Percentiles rank a stretch among this genome's conserved stretches.
Conservation (phyloP, 2,797 vertebrate genomes). For the Petrocephalus schoutedeni region DNA sequence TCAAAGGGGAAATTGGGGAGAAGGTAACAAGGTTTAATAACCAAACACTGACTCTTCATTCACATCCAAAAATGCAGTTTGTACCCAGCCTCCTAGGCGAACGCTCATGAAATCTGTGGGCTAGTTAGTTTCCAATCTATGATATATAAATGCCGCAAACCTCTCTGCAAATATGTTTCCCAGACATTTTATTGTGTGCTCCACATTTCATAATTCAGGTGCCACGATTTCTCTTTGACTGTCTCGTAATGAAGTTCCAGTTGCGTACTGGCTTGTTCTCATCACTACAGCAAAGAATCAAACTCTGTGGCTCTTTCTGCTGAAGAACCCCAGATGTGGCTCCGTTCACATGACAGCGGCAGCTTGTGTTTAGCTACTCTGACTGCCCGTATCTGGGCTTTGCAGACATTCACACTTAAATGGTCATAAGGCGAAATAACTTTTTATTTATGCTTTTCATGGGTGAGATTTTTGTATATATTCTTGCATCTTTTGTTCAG, state of each 20-base stretch:
- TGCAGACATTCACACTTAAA: not conserved
- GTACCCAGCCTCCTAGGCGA: not conserved
- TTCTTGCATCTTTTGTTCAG: not conserved
- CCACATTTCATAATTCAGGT: not conserved
- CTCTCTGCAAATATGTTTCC: not conserved
- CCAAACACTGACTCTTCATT: not conserved
- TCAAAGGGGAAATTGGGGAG: conserved; percentile 83
- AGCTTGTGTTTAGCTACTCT: not conserved
- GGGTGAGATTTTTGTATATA: not conserved
- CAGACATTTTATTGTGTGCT: not conserved
- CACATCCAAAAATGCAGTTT: not conserved
- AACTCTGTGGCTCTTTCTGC: not conserved
- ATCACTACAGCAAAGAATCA: not conserved
- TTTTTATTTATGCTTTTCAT: not conserved
- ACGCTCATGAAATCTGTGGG: not conserved
- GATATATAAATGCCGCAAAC: not conserved
- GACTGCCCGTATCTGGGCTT: not conserved
- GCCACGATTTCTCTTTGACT: not conserved
- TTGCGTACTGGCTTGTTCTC: not conserved
- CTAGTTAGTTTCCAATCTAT: not conserved
- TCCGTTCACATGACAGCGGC: not conserved
- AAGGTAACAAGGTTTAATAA: conserved; percentile 4
- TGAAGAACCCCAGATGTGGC: not conserved
- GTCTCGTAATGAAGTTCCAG: not conserved
- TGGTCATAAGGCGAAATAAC: not conserved